Base-by-base conservation (phyloP, 2,888 invertebrate species). In the Chaetogeoica ovagalla region DNA sequence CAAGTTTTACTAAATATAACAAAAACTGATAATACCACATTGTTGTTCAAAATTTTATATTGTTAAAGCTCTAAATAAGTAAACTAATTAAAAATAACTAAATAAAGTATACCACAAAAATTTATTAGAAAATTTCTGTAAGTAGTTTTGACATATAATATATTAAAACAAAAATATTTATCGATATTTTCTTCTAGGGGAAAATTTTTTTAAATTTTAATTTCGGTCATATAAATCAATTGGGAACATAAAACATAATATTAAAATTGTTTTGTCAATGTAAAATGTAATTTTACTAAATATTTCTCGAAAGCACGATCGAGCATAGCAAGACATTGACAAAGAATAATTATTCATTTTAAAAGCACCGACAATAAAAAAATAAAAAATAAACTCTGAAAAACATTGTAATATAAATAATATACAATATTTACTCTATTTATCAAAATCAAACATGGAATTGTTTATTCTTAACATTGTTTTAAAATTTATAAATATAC, bases 401-500 rank as follows among this genome's bases (percentile, higher is more conserved):
- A 60, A 23, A 23, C 2, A 21, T 23, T 2, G 21, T 60, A 23
- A 23, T 30, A 60, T 30, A 55, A 43, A 52, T 48, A 52, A 23
- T 62, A 62, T 62, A 62, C 52, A 73, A 21, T 73, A 73, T 63
- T 72, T 23, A 73, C 23, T 13, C 37, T 65, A 55, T 74, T 74
- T 65, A 72, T 60, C 37, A 74, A 65, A 65, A 74, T 57, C 19
- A 65, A 57, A 39, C 39, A 65, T 55, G 37, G 17, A 17, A 57
- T 52, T 57, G 65, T 48, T 62, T 30, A 60, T 60, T 37, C 55
- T 74, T 65, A 74, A 55, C 7, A 74, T 37, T 70, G 37, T 30
- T 70, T 69, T 72, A 59, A 30, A 30, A 23, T 17, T 52, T n/a
- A 62, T 62, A 73, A 60, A 62, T 62, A 68, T 43, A 62, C 3